Base-by-base conservation (phyloP, 2,888 invertebrate genomes). In the Rhingia rostrata region DNA sequence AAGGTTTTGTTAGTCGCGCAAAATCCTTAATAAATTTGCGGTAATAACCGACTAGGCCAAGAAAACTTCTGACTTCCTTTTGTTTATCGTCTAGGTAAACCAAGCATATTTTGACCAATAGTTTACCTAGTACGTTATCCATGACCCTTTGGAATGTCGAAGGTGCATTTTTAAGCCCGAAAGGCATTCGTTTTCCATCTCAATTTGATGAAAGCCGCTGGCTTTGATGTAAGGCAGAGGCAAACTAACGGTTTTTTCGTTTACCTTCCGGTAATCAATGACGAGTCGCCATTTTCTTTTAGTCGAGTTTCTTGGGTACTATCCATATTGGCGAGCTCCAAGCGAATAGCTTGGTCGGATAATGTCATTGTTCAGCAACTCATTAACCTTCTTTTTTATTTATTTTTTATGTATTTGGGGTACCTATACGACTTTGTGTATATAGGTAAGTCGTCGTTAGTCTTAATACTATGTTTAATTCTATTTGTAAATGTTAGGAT, bases 81-180 rank as follows among this genome's bases (percentile, higher is more conserved):
- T n/a, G n/a, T n/a, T n/a, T n/a, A n/a, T n/a, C n/a, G n/a, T 60
- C 41, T 22, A 67, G 14, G 43, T 60, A 70, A 4, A 64, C 51
- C 4, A 51, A 22, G 14, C 64, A 64, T 6, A 37, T 51, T 49
- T 51, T 64, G 0, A 22, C 51, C 35, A 39, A 5, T 4, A 64
- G 49, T n/a, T n/a, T n/a, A n/a, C n/a, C n/a, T n/a, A n/a, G n/a
- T n/a, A n/a, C n/a, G 7, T 61, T 39, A 12, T 39, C 51, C 64
- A 64, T 64, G 37, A 64, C 51, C n/a, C 64, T 4, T 41, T 64
- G 51, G n/a, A 64, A 64, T 1, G 64, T 64, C 4, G 39, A 64
- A 35, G 49, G 64, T 4, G 9, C 51, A 10, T 64, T 39, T 64
- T 64, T 64, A 2, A 64, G 39, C 22, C 64, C 64, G 6, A 64